phyloP scores from a whole-genome alignment of 2,113 vertebrate genomes.

The Fulmarus glacialis region DNA sequence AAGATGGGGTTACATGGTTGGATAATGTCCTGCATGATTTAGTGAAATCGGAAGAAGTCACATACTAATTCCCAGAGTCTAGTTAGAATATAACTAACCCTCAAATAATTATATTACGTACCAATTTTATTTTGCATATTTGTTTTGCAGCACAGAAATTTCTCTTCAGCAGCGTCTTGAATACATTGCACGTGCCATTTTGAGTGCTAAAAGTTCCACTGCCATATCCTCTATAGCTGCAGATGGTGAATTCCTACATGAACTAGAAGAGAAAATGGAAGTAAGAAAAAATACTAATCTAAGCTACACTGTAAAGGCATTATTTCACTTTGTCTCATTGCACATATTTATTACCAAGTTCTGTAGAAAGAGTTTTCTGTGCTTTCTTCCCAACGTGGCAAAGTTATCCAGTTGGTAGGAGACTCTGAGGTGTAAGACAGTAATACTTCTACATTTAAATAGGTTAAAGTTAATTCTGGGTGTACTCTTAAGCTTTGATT shows the following conservation, averaged over 20 bases:
- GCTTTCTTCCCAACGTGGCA: neutral
- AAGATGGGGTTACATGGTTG: neutral
- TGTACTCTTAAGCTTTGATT: neutral
- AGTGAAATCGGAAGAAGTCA: neutral
- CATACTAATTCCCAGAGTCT: neutral
- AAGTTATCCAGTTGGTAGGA: neutral
- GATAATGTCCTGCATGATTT: neutral
- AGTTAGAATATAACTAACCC: neutral
- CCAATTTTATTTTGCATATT: neutral
- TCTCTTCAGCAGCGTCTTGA: conserved; percentile 93
- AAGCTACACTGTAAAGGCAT: neutral
- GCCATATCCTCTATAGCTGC: conserved; percentile 88
- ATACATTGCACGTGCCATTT: conserved; percentile 94
- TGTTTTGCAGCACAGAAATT: conserved; percentile 88
- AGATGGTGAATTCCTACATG: conserved; percentile 95
- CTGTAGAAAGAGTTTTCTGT: neutral
- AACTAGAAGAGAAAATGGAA: conserved; percentile 98
- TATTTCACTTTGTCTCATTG: neutral
- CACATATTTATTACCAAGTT: neutral
- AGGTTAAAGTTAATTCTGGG: neutral
- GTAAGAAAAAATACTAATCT: conserved; percentile 60
- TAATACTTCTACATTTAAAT: neutral
- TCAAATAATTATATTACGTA: neutral
- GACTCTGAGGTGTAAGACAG: neutral
- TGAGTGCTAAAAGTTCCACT: conserved; percentile 96